Base-by-base conservation (phyloP, 2,113 vertebrate genomes). In the Chaenogobius annularis region DNA sequence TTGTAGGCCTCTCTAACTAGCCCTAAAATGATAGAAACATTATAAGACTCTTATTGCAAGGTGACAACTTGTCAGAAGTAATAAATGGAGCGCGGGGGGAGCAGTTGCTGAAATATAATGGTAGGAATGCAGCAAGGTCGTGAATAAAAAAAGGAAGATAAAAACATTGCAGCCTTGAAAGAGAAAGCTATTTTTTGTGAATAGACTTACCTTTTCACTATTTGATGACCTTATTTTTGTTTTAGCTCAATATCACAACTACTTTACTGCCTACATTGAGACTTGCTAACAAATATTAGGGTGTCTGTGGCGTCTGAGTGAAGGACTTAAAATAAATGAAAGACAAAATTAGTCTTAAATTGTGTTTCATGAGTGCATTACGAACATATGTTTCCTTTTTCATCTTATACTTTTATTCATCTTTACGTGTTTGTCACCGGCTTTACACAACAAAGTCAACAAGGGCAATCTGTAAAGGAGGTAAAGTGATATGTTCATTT, bases 11-110 rank as follows among this genome's bases (percentile, higher is more conserved):
- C 15, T 7, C 15, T 65, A 67, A 64, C 10, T 15, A 43, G 26
- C 31, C 67, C 13, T 59, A 15, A 69, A 70, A 10, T 58, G n/a
- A 31, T 22, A n/a, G 23, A 13, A 65, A 63, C 31, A 74, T 47
- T 64, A 62, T 7, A 72, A 9, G 35, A 69, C 26, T 63, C 52
- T 44, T 79, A 68, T 37, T 13, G 48, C 10, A 44, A 37, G 26
- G 23, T 35, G 14, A 14, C 14, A 61, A 35, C 26, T 61, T 59
- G 56, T 61, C 58, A 61, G 13, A 31, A 61, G 58, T 35, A 35
- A 61, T 35, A 61, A 35, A 35, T 61, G 26, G 26, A 61, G 23
- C 35, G 12, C 15, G 58, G 14, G n/a, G 14, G 35, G 26, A 61
- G 26, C 19, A 35, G 12, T 26, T 61, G 15, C 22, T 59, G 56